Percentiles rank a stretch among this genome's conserved stretches.
phyloP scores from a whole-genome alignment of 2,113 vertebrate species.

The Lutjanus erythropterus region DNA sequence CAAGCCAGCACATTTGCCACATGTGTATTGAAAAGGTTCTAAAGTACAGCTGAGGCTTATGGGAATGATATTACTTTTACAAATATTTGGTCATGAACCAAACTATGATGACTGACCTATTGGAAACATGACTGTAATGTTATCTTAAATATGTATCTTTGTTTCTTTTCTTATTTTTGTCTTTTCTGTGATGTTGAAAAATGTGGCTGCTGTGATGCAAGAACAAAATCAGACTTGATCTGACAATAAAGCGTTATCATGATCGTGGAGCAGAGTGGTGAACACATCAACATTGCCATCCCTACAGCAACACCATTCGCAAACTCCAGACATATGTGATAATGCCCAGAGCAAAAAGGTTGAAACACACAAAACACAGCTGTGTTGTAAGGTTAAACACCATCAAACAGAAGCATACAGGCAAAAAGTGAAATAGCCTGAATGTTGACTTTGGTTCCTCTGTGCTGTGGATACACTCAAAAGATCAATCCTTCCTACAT shows the following conservation, averaged over 20 bases:
- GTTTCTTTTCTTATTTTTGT: too few relatives aligned
- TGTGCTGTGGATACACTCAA: slow-evolving; percentile 10
- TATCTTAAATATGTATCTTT: too few relatives aligned
- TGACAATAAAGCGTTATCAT: too few relatives aligned
- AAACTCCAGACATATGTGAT: neutral
- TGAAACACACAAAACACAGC: neutral
- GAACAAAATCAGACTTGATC: too few relatives aligned
- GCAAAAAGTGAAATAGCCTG: slow-evolving; percentile 11
- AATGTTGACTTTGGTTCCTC: slow-evolving; percentile 27
- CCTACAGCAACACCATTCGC: neutral
- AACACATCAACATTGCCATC: neutral
- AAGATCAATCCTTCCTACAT: neutral
- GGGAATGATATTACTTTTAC: neutral
- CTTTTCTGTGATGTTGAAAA: too few relatives aligned
- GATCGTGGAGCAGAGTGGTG: neutral
- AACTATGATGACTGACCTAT: too few relatives aligned
- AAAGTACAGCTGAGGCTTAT: neutral
- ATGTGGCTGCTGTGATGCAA: too few relatives aligned
- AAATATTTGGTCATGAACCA: neutral
- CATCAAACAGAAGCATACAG: slow-evolving; percentile 8
- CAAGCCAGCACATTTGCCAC: too few relatives aligned
- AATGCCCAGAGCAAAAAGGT: neutral
- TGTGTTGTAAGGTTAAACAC: neutral
- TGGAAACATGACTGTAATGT: too few relatives aligned
- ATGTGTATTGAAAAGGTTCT: too few relatives aligned